Evolutionary conservation across 2,888 invertebrate species (phyloP), one percentile per base, ranked within the genome.

Genomic region (Stratiomys singularior): DNA sequence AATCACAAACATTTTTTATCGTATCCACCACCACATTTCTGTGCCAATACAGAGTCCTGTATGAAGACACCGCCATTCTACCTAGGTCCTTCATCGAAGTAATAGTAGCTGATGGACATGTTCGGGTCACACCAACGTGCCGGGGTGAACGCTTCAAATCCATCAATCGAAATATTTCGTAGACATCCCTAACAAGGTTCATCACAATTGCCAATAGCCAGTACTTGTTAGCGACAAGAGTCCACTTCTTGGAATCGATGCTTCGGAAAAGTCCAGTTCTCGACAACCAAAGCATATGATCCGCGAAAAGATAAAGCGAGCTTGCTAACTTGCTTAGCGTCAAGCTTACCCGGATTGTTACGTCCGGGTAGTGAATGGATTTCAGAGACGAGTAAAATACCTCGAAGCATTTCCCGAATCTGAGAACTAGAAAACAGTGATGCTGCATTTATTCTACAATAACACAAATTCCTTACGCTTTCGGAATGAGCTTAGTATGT

Each of bases 231-330:
- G 93, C 91, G 9, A 90, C 88, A 64, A 88, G 88, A 76, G 90
- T 91, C 96, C 96, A 96, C 84, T 92, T 93, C 64, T 92, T 91
- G 0, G 92, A 89, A 84, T 96, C 90, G 0, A 94, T 89, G 81
- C 88, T 88, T 81, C 88, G 87, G 3, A 92, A 84, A 78, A 91
- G 88, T 25, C 95, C 95, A 56, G 92, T 91, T 82, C 93, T 90
- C 2, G 94, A 92, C 1, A 96, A 87, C 95, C 96, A 97, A 44
- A 96, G 90, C 44, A 96, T 89, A 84, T 97, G 96, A 85, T 97
- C 97, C 15, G 94, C 92, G 66, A 96, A 88, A 1, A 97, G 89
- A 83, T 92, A 97, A 28, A 96, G 85, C 0, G 95, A 91, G 85
- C 93, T 92, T 28, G 94, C 90, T 74, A 97, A 88, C 88, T 94